phyloP scores from a whole-genome alignment of 2,113 vertebrate genomes.

The Rhinoderma darwinii region DNA sequence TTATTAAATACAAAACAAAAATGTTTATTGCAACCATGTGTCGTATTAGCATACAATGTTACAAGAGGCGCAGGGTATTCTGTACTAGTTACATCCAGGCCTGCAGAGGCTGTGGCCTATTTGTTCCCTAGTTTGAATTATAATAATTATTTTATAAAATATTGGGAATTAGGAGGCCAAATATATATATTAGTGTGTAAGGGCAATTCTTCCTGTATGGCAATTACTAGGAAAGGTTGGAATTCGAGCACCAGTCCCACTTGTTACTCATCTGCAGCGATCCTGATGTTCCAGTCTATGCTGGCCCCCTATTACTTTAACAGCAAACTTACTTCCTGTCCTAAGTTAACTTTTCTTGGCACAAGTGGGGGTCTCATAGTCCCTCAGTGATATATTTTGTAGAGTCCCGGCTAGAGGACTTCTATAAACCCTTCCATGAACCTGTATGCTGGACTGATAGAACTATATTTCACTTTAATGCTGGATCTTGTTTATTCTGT shows the following conservation, averaged over 20 bases:
- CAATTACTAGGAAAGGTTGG: background rate
- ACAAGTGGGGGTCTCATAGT: background rate
- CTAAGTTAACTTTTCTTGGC: conserved; percentile 26
- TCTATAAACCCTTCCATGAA: conserved; percentile 4
- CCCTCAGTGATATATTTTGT: conserved; percentile 19
- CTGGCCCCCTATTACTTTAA: background rate
- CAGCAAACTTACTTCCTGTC: conserved; percentile 8
- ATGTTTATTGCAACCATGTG: conserved; percentile 1
- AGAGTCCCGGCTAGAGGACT: background rate
- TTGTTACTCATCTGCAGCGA: background rate
- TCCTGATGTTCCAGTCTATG: background rate
- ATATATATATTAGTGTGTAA: background rate
- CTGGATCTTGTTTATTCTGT: background rate
- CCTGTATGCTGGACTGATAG: conserved; percentile 29
- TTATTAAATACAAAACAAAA: background rate
- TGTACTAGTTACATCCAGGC: too few species aligned
- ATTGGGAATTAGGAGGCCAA: background rate
- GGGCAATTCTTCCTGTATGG: background rate
- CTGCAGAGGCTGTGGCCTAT: too few species aligned
- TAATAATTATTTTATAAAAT: too few species aligned
- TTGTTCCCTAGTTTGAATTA: too few species aligned
- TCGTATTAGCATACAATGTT: background rate
- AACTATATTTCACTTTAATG: conserved; percentile 13
- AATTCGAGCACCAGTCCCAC: background rate
- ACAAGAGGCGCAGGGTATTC: background rate